Evolutionary conservation across 2,888 invertebrate species (phyloP).

Genomic region (Dusona sp.): DNA sequence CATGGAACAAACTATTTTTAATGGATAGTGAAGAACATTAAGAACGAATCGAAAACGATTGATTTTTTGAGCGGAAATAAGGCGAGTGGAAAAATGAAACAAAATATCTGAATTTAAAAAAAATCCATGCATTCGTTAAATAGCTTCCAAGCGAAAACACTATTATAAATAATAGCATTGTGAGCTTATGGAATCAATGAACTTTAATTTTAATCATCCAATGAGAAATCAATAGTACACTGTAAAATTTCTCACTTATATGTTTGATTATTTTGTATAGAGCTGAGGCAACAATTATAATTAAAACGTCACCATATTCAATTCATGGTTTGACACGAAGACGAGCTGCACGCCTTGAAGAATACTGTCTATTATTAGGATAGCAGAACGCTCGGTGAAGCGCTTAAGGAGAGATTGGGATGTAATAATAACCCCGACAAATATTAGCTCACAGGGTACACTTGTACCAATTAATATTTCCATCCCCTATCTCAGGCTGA

Average conservation of each 20-base stretch:
- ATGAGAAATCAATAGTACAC: neutral
- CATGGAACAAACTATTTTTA: neutral
- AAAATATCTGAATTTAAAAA: neutral
- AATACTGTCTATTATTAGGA: conserved; percentile 33
- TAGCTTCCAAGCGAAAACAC: neutral
- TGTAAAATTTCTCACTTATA: neutral
- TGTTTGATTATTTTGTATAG: neutral
- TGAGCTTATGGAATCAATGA: neutral
- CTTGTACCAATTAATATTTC: neutral
- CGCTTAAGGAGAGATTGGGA: conserved; percentile 4
- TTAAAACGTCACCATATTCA: conserved; percentile 15
- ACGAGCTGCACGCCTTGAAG: conserved; percentile 5
- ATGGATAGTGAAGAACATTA: neutral
- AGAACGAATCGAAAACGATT: neutral
- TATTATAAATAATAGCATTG: neutral
- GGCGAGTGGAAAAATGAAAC: neutral
- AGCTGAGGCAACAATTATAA: neutral
- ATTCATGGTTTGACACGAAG: conserved; percentile 44
- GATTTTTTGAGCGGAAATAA: neutral
- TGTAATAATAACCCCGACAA: conserved; percentile 39
- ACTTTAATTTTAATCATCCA: neutral
- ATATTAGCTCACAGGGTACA: conserved; percentile 12
- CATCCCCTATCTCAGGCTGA: neutral
- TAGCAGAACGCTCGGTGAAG: conserved; percentile 21
- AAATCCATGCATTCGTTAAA: neutral